Percentiles rank a stretch among this genome's conserved stretches.
Conservation (phyloP, 2,888 invertebrate species). For the Pseudoips prasinana region DNA sequence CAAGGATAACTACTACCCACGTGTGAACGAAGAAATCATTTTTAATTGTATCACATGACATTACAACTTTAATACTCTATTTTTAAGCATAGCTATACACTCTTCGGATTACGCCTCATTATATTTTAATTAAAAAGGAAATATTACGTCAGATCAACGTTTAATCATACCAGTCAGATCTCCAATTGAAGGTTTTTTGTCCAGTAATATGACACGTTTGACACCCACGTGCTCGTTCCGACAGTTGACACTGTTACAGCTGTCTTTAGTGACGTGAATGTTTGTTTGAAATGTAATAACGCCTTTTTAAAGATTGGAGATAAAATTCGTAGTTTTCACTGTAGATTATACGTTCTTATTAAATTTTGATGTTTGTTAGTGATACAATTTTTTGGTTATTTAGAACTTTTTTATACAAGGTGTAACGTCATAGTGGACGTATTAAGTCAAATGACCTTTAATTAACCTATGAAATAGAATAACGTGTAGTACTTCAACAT, state of each 20-base stretch:
- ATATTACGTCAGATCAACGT: slow-evolving; percentile 10
- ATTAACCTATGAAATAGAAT: no score
- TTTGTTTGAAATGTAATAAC: slow-evolving; percentile 12
- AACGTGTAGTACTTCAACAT: no score
- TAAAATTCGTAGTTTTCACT: slow-evolving; percentile 1
- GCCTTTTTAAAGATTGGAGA: slow-evolving; percentile 4
- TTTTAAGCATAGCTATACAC: no score
- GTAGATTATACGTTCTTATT: not conserved
- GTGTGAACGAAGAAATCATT: no score
- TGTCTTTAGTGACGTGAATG: slow-evolving; percentile 19
- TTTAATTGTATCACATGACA: no score
- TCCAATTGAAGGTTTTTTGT: slow-evolving; percentile 15
- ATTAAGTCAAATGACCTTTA: no score
- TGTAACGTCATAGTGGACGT: no score
- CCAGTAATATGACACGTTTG: slow-evolving; percentile 14
- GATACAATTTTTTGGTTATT: no score
- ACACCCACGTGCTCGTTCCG: slow-evolving; percentile 47
- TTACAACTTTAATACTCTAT: no score
- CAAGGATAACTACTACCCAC: no score
- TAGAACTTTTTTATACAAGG: no score
- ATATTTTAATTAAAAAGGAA: slow-evolving; percentile 24
- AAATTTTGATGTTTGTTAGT: no score
- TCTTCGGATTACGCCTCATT: slow-evolving; percentile 17
- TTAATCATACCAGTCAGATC: slow-evolving; percentile 19
- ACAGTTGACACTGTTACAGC: slow-evolving; percentile 47